Base-by-base conservation (phyloP, 1,140 invertebrate species). In the Diplogasteroides magnus region DNA sequence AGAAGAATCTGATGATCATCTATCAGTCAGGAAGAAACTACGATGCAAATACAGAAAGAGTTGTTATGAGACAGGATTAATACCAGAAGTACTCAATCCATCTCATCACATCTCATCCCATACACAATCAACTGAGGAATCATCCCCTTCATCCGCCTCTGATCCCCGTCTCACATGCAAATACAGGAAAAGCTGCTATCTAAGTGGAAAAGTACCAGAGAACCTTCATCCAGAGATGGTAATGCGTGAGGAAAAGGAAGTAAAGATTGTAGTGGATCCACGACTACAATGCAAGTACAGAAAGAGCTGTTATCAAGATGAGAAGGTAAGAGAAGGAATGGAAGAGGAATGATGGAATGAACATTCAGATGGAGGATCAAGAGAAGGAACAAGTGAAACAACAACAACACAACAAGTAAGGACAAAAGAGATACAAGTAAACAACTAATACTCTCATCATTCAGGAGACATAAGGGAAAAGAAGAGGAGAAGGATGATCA, bases 211-310 rank as follows among this genome's bases (percentile, higher is more conserved):
- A n/a, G n/a, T n/a, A n/a, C n/a, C n/a, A n/a, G n/a, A n/a, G n/a
- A n/a, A n/a, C n/a, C n/a, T n/a, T n/a, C n/a, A n/a, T n/a, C n/a
- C n/a, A n/a, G n/a, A n/a, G n/a, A n/a, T n/a, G n/a, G n/a, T n/a
- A n/a, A n/a, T n/a, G n/a, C n/a, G n/a, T 2, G 37, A 62, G 2
- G 56, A 56, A 25, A 61, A 31, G 31, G 73, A 67, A 11, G 61
- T 57, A 26, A 69, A 75, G 25, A 57, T 64, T 19, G 63, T 37
- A 2, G 32, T 63, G 11, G 64, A 76, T 31, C 59, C 63, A 19
- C 75, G 77, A 60, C n/a, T 77, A 13, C 31, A 60, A 28, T 75
- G 73, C 56, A 72, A 72, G 48, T 75, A 75, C 61, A 65, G 73
- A 28, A 72, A 73, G 61, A 65, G 61, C 23, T 74, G 73, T 56